Evolutionary conservation across 2,113 vertebrate species (phyloP), one percentile per base, ranked within the genome.

Genomic region (Diadophis punctatus): DNA sequence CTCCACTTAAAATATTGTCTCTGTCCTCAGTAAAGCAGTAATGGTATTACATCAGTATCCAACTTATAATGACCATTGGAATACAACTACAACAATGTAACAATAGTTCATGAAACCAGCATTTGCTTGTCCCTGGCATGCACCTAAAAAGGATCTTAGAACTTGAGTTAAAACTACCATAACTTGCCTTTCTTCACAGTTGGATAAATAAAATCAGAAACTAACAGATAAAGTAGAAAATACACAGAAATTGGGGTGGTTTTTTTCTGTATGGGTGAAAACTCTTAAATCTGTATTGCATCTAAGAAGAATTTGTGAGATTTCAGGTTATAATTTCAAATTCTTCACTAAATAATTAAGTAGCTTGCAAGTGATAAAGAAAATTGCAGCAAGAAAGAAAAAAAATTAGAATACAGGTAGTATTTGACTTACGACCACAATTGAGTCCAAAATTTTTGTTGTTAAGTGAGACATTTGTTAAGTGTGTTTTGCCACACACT

Each of bases 341-440:
- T 49, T 92, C 94, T 85, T 94, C 86, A 86, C n/a, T 90, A 84
- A 92, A 56, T 7, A 90, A 49, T 14, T 16, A 23, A 14, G 60
- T 92, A 94, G 94, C 90, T 90, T 85, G 10, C 88, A 5, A 48
- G 56, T 11, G 87, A 94, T 89, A 30, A 60, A 39, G n/a, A 53
- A 49, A 84, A 63, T 18, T 55, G 86, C 86, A 6, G 2, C 4
- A 91, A 93, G 86, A 92, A 60, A 16, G 85, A n/a, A 49, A 92
- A 1, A 3, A 56, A 88, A 12, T 12, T 55, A 63, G 3, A 63
- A 63, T 63, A 63, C 11, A 58, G 30, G 0, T 63, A 14, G 30
- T 63, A 30, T 30, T 63, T 12, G 23, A 63, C 1, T 63, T 63
- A 63, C 11, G 1, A 63, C 60, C 27, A 30, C 1, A 30, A 63